Percentiles rank a stretch among this genome's conserved stretches.
Evolutionary conservation across 2,797 vertebrate genomes (phyloP).

Genomic region (Hafferia zeledoni): DNA sequence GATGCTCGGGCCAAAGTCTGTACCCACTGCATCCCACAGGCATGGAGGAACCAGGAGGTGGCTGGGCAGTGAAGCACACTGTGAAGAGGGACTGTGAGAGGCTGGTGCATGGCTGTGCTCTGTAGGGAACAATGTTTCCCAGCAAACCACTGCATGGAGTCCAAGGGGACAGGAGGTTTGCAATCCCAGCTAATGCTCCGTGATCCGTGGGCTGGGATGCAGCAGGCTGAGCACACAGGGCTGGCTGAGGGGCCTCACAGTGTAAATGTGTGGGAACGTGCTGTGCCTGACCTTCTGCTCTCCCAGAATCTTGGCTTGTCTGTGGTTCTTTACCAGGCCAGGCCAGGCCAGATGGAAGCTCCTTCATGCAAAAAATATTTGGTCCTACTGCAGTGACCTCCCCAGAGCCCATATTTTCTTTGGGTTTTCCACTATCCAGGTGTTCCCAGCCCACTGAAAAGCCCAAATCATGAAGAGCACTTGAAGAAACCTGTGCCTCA

Average conservation of each 20-base stretch:
- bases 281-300: neutral
- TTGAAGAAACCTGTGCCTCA: neutral
- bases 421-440: neutral
- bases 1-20: neutral
- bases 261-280: neutral
- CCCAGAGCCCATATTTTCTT: neutral
- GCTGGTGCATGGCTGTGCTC: neutral
- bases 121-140: neutral
- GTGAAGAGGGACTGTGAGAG: neutral
- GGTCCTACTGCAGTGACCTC: neutral
- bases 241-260: neutral
- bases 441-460: neutral
- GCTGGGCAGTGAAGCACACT: neutral
- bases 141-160: neutral
- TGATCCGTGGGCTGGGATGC: neutral
- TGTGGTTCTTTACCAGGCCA: neutral
- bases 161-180: neutral
- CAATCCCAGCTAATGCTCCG: neutral
- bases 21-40: neutral
- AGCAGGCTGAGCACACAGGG: fast-evolving
- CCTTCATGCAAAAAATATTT: neutral
- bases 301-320: neutral
- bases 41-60: neutral
- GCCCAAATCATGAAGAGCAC: neutral
- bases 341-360: neutral